Base-by-base conservation (phyloP, 2,888 invertebrate genomes). In the Siphlonurus alternatus region DNA sequence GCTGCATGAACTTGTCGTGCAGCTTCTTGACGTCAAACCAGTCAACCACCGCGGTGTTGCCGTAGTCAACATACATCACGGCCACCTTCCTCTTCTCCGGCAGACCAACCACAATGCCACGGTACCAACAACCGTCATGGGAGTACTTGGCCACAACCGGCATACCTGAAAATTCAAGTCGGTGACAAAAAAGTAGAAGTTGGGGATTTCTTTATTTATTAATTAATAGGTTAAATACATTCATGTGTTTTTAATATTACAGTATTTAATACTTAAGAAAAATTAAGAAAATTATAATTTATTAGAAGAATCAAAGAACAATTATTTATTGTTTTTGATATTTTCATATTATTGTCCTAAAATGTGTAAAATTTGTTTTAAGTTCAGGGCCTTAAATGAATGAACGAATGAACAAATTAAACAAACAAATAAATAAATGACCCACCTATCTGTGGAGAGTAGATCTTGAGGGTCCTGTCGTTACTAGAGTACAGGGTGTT, bases 11-110 rank as follows among this genome's bases (percentile, higher is more conserved):
- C 65, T 75, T 74, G 3, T 72, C 73, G 10, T 75, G 75, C 19
- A 86, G 73, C 64, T 76, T 76, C 59, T 81, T 76, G 59, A 87
- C 74, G 54, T 75, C 71, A 22, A 75, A 71, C 76, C 81, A 82
- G 60, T 77, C 74, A 61, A 83, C 74, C 1, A 73, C 73, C 64
- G 79, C 75, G 15, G 69, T 71, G 63, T 74, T 75, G 53, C 89
- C 89, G 70, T 75, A 76, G 76, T 90, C 90, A 0, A 87, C 81
- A 66, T 83, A 80, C 67, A 76, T 74, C 25, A 87, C 80, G 60
- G 78, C 75, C 23, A 84, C 82, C 72, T 71, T 76, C 69, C 76
- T 74, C 10, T 73, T 69, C 0, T 76, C 76, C 2, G 77, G 75
- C 3, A 81, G 71, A 53, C 74, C 78, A 2, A 70, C 69, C 24